phyloP scores from a whole-genome alignment of 2,113 vertebrate genomes.

The Cynoglossus semilaevis region DNA sequence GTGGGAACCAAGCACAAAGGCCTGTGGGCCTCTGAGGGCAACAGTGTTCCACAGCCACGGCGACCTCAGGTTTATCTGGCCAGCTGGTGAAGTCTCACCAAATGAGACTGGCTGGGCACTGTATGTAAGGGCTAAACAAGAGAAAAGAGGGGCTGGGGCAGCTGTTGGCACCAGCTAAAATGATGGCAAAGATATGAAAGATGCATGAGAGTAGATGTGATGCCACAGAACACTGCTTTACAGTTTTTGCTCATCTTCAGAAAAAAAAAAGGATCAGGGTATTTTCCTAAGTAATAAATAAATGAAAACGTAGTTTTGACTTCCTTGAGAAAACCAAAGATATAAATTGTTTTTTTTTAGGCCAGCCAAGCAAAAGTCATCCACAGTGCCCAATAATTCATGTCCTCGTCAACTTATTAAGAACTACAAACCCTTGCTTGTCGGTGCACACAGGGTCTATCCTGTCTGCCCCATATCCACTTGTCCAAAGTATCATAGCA shows the following conservation, averaged over 20 bases:
- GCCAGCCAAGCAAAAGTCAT: no score
- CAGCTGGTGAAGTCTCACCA: slow-evolving; percentile 68
- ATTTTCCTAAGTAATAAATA: not conserved
- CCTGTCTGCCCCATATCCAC: slow-evolving; percentile 41
- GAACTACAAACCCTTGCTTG: slow-evolving; percentile 23
- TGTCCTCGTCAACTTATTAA: slow-evolving; percentile 32
- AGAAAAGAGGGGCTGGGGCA: slow-evolving; percentile 48
- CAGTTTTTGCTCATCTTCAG: slow-evolving; percentile 27
- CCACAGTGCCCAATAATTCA: slow-evolving; percentile 44
- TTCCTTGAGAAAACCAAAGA: no score
- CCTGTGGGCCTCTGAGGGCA: slow-evolving; percentile 68
- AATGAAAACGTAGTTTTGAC: no score
- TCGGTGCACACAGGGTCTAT: slow-evolving; percentile 49
- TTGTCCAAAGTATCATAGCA: slow-evolving; percentile 62
- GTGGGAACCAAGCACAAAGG: slow-evolving; percentile 76
- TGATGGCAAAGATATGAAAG: slow-evolving; percentile 46
- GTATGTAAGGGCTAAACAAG: slow-evolving; percentile 43
- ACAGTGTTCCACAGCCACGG: slow-evolving; percentile 60
- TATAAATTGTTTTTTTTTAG: no score
- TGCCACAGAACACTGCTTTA: slow-evolving; percentile 49
- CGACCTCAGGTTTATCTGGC: slow-evolving; percentile 52
- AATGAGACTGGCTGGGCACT: slow-evolving; percentile 50
- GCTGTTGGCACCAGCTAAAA: slow-evolving; percentile 52
- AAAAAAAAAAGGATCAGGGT: slow-evolving; percentile 7
- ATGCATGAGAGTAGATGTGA: slow-evolving; percentile 25